A percentile compares a stretch with the other conserved stretches of the same genome.
Conservation (phyloP, 2,797 vertebrate species). For the Halcyon badia region DNA sequence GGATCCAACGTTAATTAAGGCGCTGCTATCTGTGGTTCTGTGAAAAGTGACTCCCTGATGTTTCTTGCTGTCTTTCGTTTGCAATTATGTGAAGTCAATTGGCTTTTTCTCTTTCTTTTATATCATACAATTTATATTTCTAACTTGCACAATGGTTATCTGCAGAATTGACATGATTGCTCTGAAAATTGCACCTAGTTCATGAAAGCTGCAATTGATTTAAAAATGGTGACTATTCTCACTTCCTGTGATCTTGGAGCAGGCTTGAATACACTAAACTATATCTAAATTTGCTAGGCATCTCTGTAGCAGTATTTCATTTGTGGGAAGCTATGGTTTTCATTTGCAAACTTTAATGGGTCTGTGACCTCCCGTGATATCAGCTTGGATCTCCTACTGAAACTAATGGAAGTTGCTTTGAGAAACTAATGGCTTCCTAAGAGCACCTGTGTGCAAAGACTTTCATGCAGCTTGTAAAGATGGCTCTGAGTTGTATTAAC, state of each 20-base stretch:
- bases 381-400: background rate
- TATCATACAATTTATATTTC: conserved; percentile 25
- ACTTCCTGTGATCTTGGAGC: background rate
- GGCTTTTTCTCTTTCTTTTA: conserved; percentile 24
- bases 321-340: background rate
- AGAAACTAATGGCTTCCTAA: background rate
- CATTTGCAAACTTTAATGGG: background rate
- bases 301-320: background rate
- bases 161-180: conserved; percentile 9
- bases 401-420: background rate
- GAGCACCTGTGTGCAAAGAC: background rate
- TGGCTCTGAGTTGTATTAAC: background rate
- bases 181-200: conserved; percentile 41
- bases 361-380: background rate
- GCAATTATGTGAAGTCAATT: background rate
- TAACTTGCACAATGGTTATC: conserved; percentile 22
- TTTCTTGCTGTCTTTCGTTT: conserved; percentile 40
- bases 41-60: background rate
- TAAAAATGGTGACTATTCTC: conserved; percentile 16
- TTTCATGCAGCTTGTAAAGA: background rate
- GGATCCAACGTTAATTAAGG: conserved; percentile 28
- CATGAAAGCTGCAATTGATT: conserved; percentile 23
- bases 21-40: background rate
- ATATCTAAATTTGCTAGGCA: background rate
- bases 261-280: background rate